Base-by-base conservation (phyloP, 1,140 invertebrate species). In the Doryteuthis pealeii region DNA sequence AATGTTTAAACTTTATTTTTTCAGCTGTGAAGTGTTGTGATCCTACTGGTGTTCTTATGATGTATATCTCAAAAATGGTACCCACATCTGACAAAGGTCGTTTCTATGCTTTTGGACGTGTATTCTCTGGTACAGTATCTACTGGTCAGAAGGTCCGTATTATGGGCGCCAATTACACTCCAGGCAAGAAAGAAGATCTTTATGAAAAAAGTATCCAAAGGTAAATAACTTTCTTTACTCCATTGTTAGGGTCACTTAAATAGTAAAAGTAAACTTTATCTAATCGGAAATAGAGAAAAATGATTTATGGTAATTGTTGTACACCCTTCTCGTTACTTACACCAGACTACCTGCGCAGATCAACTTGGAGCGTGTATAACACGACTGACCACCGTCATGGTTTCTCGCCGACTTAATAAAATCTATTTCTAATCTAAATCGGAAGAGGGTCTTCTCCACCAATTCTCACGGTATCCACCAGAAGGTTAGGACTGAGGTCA, bases 1-100 rank as follows among this genome's bases (percentile, higher is more conserved):
- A n/a, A n/a, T n/a, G n/a, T n/a, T n/a, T n/a, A n/a, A n/a, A n/a
- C n/a, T n/a, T n/a, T n/a, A n/a, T n/a, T n/a, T n/a, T n/a, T n/a
- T n/a, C 73, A 87, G 90, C 86, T 45, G 89, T 92, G 68, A 90
- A 96, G 92, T 94, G 89, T 84, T 99, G 98, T 88, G 95, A 99
- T 89, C 93, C 96, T 10, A 94, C 97, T 81, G 98, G 93, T 79
- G 97, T 96, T 30, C 91, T 99, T 33, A 99, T 99, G 97, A 99
- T 99, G 98, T 99, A 99, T 91, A 92, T 99, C 78, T 99, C 97
- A 31, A 99, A 99, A 90, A 99, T 99, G 98, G 98, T 99, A 89
- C 98, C 98, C 74, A 99, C 98, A 6, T 95, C 95, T 58, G 98
- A 99, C 88, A 99, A 99, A 90, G 98, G 98, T 78, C 93, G 98